Percentiles rank a stretch among this genome's conserved stretches.
Evolutionary conservation across 2,113 vertebrate species (phyloP).

Genomic region (Sorex fumeus): DNA sequence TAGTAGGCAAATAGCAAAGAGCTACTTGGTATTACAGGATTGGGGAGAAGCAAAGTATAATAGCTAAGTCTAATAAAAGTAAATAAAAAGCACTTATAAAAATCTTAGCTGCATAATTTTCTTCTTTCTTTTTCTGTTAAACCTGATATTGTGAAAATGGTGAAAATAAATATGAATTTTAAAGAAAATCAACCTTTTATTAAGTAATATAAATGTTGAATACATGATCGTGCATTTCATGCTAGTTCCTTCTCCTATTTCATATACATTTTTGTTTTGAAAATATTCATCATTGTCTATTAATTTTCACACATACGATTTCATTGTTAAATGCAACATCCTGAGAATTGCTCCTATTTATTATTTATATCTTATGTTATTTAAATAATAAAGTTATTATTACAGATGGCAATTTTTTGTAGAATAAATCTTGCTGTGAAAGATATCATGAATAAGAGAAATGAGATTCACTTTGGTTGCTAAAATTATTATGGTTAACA

Average conservation of each 20-base stretch:
- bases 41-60: background rate
- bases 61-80: background rate
- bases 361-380: background rate
- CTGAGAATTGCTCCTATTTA: background rate
- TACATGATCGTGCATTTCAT: background rate
- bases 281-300: background rate
- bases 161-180: background rate
- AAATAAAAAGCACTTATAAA: background rate
- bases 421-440: background rate
- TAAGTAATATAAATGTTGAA: background rate
- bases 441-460: background rate
- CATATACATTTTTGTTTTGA: background rate
- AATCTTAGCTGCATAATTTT: background rate
- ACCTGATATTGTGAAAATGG: background rate
- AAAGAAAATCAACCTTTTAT: background rate
- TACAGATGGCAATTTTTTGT: background rate
- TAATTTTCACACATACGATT: background rate
- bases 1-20: background rate
- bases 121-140: background rate
- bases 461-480: slow-evolving; percentile 15
- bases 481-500: background rate
- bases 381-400: slow-evolving; percentile 27
- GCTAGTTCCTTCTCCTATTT: background rate
- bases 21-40: background rate
- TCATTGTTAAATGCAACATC: slow-evolving; percentile 18